Evolutionary conservation across 2,888 invertebrate species (phyloP).

Genomic region (Synergus laeviventris): DNA sequence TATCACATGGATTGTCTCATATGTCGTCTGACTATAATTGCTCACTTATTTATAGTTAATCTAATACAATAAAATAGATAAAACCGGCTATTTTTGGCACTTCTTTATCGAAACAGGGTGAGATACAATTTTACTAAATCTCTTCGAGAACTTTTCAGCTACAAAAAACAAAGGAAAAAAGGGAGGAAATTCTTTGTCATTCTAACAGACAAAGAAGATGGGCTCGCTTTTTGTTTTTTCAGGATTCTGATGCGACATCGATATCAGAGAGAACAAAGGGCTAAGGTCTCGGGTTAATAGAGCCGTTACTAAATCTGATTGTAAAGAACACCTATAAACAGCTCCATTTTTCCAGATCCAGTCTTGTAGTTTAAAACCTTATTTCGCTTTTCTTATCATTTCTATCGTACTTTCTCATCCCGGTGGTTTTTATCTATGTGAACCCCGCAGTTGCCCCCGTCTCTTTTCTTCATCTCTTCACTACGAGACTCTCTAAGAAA

Average conservation of each 20-base stretch:
- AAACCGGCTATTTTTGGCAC: not conserved
- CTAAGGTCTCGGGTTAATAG: constrained; percentile 57
- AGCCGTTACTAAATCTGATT: constrained; percentile 68
- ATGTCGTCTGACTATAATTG: no score
- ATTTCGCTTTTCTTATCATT: constrained; percentile 38
- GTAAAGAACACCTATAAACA: constrained; percentile 68
- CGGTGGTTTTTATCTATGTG: not conserved
- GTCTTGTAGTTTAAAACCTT: constrained; percentile 37
- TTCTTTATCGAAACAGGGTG: not conserved
- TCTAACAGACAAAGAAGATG: constrained; percentile 2
- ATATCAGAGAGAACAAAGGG: constrained; percentile 52
- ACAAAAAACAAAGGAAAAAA: not conserved
- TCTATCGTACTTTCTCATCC: constrained; percentile 42
- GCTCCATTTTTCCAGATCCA: constrained; percentile 61
- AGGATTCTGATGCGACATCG: constrained; percentile 18
- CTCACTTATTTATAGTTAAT: not conserved
- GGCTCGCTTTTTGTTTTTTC: constrained; percentile 17
- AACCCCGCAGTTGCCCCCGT: constrained; percentile 15
- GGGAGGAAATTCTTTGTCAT: constrained; percentile 6
- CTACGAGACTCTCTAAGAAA: constrained; percentile 60
- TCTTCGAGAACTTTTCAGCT: not conserved
- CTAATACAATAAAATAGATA: not conserved
- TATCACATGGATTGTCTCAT: no score
- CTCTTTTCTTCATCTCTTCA: constrained; percentile 46
- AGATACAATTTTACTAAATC: not conserved